Evolutionary conservation across 2,888 invertebrate species (phyloP).

Genomic region (Trissonchulus sp.): DNA sequence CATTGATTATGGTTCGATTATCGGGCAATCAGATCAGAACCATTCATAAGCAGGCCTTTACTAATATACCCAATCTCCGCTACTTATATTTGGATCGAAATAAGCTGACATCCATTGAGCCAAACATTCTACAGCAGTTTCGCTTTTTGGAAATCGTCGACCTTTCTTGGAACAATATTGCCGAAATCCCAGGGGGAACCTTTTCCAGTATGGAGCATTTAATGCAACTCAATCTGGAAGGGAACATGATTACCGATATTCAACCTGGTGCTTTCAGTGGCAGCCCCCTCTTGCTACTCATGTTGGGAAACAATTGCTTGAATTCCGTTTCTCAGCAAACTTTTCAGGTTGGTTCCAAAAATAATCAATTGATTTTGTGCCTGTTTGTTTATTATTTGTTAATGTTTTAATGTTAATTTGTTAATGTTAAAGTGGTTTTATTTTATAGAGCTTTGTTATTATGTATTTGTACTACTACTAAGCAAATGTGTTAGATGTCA

Average conservation of each 20-base stretch:
- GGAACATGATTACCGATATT: slow-evolving; percentile 45
- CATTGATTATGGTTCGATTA: slow-evolving; percentile 45
- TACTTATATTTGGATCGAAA: slow-evolving; percentile 51
- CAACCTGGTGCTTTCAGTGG: slow-evolving; percentile 49
- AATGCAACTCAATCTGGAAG: slow-evolving; percentile 50
- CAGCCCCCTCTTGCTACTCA: slow-evolving; percentile 49
- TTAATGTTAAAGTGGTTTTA: too few relatives aligned
- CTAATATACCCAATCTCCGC: slow-evolving; percentile 37
- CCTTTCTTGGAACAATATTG: slow-evolving; percentile 48
- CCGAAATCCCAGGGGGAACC: slow-evolving; percentile 19
- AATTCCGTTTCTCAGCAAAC: slow-evolving; percentile 34
- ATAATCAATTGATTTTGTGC: too few relatives aligned
- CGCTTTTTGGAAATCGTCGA: slow-evolving; percentile 45
- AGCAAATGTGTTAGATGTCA: too few relatives aligned
- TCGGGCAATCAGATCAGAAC: slow-evolving; percentile 46
- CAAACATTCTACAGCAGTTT: slow-evolving; percentile 66
- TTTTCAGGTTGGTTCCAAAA: slow-evolving; percentile 29
- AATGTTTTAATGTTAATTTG: too few relatives aligned
- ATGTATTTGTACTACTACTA: too few relatives aligned
- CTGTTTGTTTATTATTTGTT: too few relatives aligned
- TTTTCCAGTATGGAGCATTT: slow-evolving; percentile 45
- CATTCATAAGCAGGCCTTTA: slow-evolving; percentile 46
- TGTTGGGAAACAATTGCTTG: slow-evolving; percentile 50
- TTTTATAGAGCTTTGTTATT: too few relatives aligned
- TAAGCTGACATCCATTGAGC: slow-evolving; percentile 55